A percentile compares a stretch with the other conserved stretches of the same genome.
These are phyloP conservation scores for Invenusta paracnida DNA, from an alignment of 2,888 invertebrate genomes.

Conservation along the genomic window DNA sequence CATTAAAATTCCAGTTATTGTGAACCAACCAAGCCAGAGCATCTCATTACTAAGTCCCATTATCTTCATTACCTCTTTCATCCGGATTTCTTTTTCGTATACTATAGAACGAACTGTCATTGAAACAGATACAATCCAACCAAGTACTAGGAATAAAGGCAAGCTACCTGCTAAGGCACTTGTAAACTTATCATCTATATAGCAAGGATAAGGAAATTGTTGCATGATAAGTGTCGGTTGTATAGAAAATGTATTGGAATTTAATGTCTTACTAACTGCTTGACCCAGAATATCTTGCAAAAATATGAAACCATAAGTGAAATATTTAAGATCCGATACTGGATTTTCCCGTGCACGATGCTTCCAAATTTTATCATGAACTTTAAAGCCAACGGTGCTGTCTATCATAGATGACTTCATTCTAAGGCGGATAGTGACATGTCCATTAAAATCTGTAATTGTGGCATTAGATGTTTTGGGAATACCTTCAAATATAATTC, in stretches of 20 bases:
- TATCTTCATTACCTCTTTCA: slow-evolving; percentile 65
- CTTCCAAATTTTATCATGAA: slow-evolving; percentile 37
- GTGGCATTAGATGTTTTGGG: not conserved
- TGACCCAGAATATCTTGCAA: slow-evolving; percentile 31
- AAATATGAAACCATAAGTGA: slow-evolving; percentile 38
- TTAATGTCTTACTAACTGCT: not conserved
- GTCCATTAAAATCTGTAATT: too few species aligned
- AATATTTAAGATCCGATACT: slow-evolving; percentile 25
- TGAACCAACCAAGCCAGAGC: slow-evolving; percentile 67
- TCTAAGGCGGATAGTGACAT: slow-evolving; percentile 31
- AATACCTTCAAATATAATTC: slow-evolving; percentile 20
- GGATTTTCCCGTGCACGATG: slow-evolving; percentile 4
- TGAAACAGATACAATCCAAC: slow-evolving; percentile 62
- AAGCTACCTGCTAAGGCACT: slow-evolving; percentile 48
- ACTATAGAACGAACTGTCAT: slow-evolving; percentile 63
- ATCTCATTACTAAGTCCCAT: slow-evolving; percentile 65
- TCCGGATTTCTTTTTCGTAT: slow-evolving; percentile 62
- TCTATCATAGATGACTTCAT: slow-evolving; percentile 42
- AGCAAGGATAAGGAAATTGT: slow-evolving; percentile 40
- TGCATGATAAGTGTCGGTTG: not conserved
- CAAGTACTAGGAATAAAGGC: slow-evolving; percentile 63
- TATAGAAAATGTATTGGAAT: too few species aligned
- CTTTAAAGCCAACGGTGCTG: slow-evolving; percentile 42
- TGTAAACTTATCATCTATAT: slow-evolving; percentile 31
- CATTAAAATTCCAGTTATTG: slow-evolving; percentile 64